Conservation (phyloP, 2,888 invertebrate genomes). For the Drosophila gaucha region DNA sequence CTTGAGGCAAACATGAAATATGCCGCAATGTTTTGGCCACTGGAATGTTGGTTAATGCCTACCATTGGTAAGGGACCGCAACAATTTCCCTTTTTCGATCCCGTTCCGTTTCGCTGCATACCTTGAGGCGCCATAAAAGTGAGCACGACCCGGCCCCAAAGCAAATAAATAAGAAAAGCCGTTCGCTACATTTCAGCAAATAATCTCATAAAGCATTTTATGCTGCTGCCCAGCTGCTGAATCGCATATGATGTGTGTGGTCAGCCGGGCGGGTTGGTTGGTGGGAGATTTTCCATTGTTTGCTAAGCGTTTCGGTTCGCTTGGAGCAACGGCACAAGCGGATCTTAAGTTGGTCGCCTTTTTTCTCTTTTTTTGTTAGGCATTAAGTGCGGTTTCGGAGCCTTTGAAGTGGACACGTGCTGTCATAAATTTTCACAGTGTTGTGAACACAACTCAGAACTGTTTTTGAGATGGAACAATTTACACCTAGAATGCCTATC, state of each 20-base stretch:
- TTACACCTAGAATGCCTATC: conserved; percentile 21
- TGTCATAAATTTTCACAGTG: conserved; percentile 67
- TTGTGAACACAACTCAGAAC: conserved; percentile 24
- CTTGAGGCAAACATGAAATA: conserved; percentile 78
- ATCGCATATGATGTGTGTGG: conserved; percentile 71
- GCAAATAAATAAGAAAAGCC: conserved; percentile 75
- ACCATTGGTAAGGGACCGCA: conserved; percentile 32
- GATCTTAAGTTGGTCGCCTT: conserved; percentile 18
- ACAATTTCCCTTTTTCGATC: conserved; percentile 40
- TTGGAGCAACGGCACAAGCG: conserved; percentile 26
- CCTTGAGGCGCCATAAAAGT: conserved; percentile 69
- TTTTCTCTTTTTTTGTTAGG: conserved; percentile 31
- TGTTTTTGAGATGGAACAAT: conserved; percentile 16
- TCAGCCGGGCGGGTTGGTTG: conserved; percentile 9
- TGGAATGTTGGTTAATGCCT: conserved; percentile 67
- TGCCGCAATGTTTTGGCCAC: conserved; percentile 73
- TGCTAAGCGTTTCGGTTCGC: conserved; percentile 74
- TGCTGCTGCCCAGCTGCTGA: conserved; percentile 69
- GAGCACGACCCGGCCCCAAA: conserved; percentile 41
- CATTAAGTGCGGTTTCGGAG: conserved; percentile 66
- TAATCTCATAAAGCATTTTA: conserved; percentile 80
- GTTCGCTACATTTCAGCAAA: conserved; percentile 78
- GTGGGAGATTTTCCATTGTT: conserved; percentile 60
- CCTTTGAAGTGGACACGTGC: conserved; percentile 70
- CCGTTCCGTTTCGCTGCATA: conserved; percentile 46